These are phyloP conservation scores for Pteronura brasiliensis DNA, from an alignment of 2,113 vertebrate genomes.

Conservation along the genomic window DNA sequence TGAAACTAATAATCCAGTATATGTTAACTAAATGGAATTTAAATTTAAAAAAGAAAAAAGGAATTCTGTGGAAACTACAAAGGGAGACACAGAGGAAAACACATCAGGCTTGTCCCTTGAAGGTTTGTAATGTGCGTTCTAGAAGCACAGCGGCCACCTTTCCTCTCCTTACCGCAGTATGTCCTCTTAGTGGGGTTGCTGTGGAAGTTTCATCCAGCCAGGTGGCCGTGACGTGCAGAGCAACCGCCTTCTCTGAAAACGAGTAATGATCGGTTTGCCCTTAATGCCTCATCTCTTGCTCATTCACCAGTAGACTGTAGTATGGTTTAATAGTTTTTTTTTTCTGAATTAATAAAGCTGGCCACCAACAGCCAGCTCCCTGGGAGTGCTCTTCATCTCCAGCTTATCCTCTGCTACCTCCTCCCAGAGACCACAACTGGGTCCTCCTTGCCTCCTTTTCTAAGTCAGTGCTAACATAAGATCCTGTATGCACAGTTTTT, in stretches of 20 bases:
- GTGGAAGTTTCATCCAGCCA: background rate
- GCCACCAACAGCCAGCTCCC: background rate
- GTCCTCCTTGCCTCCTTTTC: background rate
- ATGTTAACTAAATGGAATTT: background rate
- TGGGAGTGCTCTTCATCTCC: background rate
- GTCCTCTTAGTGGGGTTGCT: background rate
- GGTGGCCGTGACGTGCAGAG: rapidly evolving
- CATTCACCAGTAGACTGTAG: background rate
- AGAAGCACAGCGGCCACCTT: background rate
- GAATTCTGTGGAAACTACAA: background rate
- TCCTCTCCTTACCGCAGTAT: too few species aligned
- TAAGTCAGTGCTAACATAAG: background rate
- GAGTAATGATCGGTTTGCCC: background rate
- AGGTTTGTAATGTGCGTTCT: background rate
- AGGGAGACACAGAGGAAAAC: background rate
- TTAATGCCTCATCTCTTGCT: background rate
- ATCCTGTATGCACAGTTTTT: background rate
- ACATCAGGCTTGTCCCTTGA: background rate
- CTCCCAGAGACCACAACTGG: background rate
- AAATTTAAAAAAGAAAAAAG: background rate
- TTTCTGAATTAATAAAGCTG: background rate
- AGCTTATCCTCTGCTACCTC: background rate
- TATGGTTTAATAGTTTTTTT: background rate
- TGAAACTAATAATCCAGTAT: too few species aligned
- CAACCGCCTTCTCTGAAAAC: background rate